Evolutionary conservation across 2,888 invertebrate genomes (phyloP).

Genomic region (Villa cingulata): DNA sequence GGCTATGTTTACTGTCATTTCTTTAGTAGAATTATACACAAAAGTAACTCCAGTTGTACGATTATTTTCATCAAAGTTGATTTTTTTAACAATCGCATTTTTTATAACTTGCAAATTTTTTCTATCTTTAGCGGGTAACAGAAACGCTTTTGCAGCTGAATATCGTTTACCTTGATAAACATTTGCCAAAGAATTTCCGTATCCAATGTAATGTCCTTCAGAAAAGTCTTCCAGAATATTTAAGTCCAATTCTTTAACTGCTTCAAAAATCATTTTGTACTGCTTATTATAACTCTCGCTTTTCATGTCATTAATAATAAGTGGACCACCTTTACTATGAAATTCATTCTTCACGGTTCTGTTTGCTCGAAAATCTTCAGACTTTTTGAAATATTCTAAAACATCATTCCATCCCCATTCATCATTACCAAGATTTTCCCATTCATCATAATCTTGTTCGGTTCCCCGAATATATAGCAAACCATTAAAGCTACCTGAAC

Average conservation of each 20-base stretch:
- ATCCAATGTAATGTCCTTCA: constrained; percentile 37
- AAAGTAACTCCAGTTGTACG: constrained; percentile 36
- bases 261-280: constrained; percentile 30
- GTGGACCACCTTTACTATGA: constrained; percentile 22
- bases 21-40: constrained; percentile 30
- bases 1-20: constrained; percentile 12
- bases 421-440: constrained; percentile 45
- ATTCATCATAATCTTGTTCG: constrained; percentile 47
- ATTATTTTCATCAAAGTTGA: constrained; percentile 37
- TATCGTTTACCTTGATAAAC: constrained; percentile 40
- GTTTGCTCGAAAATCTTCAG: constrained; percentile 49
- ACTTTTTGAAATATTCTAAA: constrained; percentile 67
- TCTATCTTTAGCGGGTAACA: constrained; percentile 37
- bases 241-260: constrained; percentile 48
- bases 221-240: constrained; percentile 41
- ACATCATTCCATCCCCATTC: constrained; percentile 65
- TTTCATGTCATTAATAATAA: constrained; percentile 44
- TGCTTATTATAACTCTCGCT: neutral
- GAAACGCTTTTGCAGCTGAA: constrained; percentile 44
- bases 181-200: constrained; percentile 44
- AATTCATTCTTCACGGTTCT: constrained; percentile 18
- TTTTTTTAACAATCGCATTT: constrained; percentile 38
- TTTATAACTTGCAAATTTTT: constrained; percentile 36
- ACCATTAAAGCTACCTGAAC: constrained; percentile 47
- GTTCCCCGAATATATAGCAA: constrained; percentile 54